Evolutionary conservation across 2,797 vertebrate genomes (phyloP), one percentile per base, ranked within the genome.

Genomic region (Cetoscarus ocellatus): DNA sequence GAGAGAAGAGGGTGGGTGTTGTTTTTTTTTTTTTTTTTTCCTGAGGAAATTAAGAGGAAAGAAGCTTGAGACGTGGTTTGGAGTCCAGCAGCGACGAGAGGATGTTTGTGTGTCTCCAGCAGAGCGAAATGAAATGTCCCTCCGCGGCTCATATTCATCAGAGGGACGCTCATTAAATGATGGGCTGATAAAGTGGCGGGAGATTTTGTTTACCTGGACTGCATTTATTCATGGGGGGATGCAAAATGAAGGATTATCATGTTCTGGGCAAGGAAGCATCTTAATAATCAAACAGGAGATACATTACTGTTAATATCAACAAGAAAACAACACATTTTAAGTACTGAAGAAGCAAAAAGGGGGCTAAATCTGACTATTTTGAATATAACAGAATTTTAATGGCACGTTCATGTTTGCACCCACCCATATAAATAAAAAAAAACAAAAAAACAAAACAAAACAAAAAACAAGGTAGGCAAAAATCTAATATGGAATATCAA

Each of bases 51-150:
- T 5, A 49, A 12, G 3, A 7, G 9, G 12, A 42, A 77, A 58
- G 47, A 78, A 67, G 56, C 79, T 78, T 69, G 58, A 5, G 80
- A 79, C 61, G 75, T 54, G 83, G 56, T 39, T 70, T 64, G 50
- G 77, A 70, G 73, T 91, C 80, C 86, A 84, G 59, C 80, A 83
- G 86, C 70, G 71, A 81, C 43, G 61, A 59, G 71, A 76, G 73
- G 67, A 68, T 76, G 54, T 42, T 77, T 27, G 27, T 27, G 27
- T 27, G 45, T 83, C 58, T 71, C 49, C 73, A 48, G 19, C 1
- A 11, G 13, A 59, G 3, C n/a, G 3, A 73, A 55, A 70, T 65
- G 14, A 86, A 58, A 80, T 58, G 11, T 52, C 19, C 62, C 27
- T 39, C 49, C 61, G 34, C 12, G 34, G 7, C 40, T 69, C 72